Base-by-base conservation (phyloP, 2,888 invertebrate genomes). In the Agapetus fuscipes region DNA sequence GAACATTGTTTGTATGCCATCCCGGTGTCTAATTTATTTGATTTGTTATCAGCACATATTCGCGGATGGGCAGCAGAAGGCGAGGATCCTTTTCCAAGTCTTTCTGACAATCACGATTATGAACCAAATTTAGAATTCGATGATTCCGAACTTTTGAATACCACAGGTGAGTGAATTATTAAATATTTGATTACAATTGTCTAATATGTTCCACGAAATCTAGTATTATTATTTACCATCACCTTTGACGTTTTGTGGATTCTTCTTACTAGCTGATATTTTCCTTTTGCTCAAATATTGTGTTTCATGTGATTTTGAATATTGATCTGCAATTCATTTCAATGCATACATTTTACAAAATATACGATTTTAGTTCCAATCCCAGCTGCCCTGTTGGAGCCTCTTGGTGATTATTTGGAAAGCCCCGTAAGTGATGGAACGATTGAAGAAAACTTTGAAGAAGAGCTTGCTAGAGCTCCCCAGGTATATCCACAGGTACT, bases 121-220 rank as follows among this genome's bases (percentile, higher is more conserved):
- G 95, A 96, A 61, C 94, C 94, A 10, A 87, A 90, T 64, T 71
- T 95, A 58, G 94, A 95, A 62, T 95, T 95, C 68, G 95, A 96
- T 68, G 95, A 95, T 62, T 86, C 90, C 10, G 95, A 95, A 66
- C 64, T 90, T 41, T 78, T 77, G 53, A 76, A 82, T 53, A 70
- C 78, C 50, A 72, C 80, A 59, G 81, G 86, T 84, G 72, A 74
- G 66, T 52, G 6, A 25, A 11, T 14, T 30, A 29, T 7, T 36
- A 32, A 17, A 35, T 27, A n/a, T n/a, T n/a, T n/a, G n/a, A n/a
- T n/a, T n/a, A n/a, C n/a, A n/a, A n/a, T n/a, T n/a, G n/a, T n/a
- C n/a, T n/a, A n/a, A n/a, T n/a, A n/a, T n/a, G n/a, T n/a, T n/a
- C n/a, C n/a, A n/a, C n/a, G n/a, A n/a, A n/a, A n/a, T n/a, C n/a